Evolutionary conservation across 1,140 invertebrate genomes (phyloP).

Genomic region (Homalodisca vitripennis): DNA sequence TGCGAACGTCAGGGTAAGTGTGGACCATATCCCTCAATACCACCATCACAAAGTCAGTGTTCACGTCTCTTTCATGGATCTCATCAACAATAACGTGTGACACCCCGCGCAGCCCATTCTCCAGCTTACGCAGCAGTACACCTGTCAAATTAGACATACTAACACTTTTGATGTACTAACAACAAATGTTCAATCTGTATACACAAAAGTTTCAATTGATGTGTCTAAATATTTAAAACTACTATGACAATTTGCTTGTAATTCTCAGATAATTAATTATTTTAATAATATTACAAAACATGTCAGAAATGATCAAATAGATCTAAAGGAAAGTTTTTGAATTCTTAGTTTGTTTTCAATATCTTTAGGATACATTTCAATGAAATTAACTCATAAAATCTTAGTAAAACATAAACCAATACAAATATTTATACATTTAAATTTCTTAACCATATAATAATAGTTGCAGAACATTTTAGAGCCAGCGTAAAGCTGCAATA

Average conservation of each 20-base stretch:
- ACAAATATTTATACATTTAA: too few species aligned
- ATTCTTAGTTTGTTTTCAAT: too few species aligned
- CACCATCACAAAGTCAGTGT: conserved; percentile 95
- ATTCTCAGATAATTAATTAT: too few species aligned
- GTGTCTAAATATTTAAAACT: not conserved
- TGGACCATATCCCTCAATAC: conserved; percentile 90
- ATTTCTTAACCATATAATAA: too few species aligned
- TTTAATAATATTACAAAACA: too few species aligned
- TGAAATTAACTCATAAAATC: too few species aligned
- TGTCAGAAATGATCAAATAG: too few species aligned
- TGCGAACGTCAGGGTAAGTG: conserved; percentile 81
- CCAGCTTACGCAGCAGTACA: conserved; percentile 88
- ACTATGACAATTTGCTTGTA: not conserved
- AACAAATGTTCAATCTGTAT: not conserved
- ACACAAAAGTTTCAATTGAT: not conserved
- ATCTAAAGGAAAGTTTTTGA: too few species aligned
- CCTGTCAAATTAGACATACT: conserved; percentile 47
- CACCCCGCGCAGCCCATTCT: conserved; percentile 80
- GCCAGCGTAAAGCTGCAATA: too few species aligned
- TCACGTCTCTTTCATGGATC: conserved; percentile 96
- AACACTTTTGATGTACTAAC: not conserved
- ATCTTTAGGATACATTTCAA: too few species aligned
- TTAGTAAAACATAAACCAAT: too few species aligned
- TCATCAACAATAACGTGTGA: conserved; percentile 95
- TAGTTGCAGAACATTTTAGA: too few species aligned